Base-by-base conservation (phyloP, 1,140 invertebrate species). In the Brachionus rubens region DNA sequence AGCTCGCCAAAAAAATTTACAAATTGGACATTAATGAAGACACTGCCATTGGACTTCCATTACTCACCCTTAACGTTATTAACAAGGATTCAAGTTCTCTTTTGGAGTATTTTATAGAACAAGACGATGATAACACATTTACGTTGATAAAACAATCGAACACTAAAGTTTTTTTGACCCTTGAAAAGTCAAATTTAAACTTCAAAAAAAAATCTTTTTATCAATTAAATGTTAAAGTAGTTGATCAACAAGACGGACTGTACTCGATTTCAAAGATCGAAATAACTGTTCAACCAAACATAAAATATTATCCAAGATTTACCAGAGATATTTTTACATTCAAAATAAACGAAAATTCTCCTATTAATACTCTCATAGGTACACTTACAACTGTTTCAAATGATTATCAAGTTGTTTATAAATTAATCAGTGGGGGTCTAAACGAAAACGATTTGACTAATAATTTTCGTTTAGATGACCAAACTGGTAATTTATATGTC, bases 131-230 rank as follows among this genome's bases (percentile, higher is more conserved):
- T 28, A 30, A 70, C n/a, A 14, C 28, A 33, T 72, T 72, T 16
- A 33, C 59, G 9, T n/a, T 72, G 7, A 72, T 72, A 26, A 33
- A 48, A 33, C 68, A 72, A 72, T 26, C 19, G 19, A 50, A 47
- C 1, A 48, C n/a, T 1, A 72, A 46, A 36, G 1, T 30, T 41
- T 72, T 50, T 72, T 41, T 72, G 14, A 72, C 43, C 10, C 33
- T 72, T 4, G 50, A 48, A 50, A 48, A 54, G 46, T 70, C 65
- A 19, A 72, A 50, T 72, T 52, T 72, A 52, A 72, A 72, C 30
- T 72, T 40, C 50, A 72, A 72, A 24, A 48, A 54, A 50, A 50
- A 36, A 14, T 72, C 68, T n/a, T 2, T 28, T n/a, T 72, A 72
- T 54, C 46, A 72, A 21, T 54, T 72, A 7, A 54, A 24, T 40